These are phyloP conservation scores for Chymomyza costata DNA, from an alignment of 1,140 invertebrate species.

Conservation along the genomic window DNA sequence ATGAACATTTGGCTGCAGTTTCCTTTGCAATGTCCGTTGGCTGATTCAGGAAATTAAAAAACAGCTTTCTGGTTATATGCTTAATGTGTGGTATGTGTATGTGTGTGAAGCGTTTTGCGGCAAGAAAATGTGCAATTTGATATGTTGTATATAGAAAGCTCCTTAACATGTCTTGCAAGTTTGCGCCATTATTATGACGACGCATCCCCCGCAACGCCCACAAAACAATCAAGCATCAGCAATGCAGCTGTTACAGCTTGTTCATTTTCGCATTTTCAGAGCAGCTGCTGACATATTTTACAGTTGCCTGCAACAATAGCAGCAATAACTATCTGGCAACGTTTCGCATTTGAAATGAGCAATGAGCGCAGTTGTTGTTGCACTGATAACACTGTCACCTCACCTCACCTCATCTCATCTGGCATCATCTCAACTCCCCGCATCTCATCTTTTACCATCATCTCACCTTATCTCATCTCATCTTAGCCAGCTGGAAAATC, in stretches of 20 bases:
- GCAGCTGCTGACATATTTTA: conserved; percentile 50
- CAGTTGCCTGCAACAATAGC: conserved; percentile 29
- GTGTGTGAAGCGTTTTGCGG: too few relatives aligned
- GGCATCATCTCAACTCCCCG: conserved; percentile 6
- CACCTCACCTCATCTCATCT: conserved; percentile 6
- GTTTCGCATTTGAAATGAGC: conserved; percentile 52
- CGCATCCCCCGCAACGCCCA: conserved; percentile 1
- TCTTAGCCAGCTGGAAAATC: background rate
- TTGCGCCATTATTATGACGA: too few relatives aligned
- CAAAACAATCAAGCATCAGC: conserved; percentile 37
- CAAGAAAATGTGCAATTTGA: too few relatives aligned
- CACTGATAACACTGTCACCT: background rate
- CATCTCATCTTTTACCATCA: too few relatives aligned
- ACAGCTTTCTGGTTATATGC: too few relatives aligned
- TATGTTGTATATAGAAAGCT: too few relatives aligned
- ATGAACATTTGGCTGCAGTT: too few relatives aligned
- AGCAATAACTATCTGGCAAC: conserved; percentile 11
- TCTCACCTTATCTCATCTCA: too few relatives aligned
- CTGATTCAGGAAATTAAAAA: conserved; percentile 56
- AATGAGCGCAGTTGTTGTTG: conserved; percentile 36
- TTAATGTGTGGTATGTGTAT: too few relatives aligned
- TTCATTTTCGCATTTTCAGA: conserved; percentile 32
- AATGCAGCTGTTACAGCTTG: conserved; percentile 14
- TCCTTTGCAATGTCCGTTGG: conserved; percentile 22
- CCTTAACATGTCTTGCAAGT: too few relatives aligned